Evolutionary conservation across 2,888 invertebrate genomes (phyloP), one percentile per base, ranked within the genome.

Genomic region (Agonum fuliginosum): DNA sequence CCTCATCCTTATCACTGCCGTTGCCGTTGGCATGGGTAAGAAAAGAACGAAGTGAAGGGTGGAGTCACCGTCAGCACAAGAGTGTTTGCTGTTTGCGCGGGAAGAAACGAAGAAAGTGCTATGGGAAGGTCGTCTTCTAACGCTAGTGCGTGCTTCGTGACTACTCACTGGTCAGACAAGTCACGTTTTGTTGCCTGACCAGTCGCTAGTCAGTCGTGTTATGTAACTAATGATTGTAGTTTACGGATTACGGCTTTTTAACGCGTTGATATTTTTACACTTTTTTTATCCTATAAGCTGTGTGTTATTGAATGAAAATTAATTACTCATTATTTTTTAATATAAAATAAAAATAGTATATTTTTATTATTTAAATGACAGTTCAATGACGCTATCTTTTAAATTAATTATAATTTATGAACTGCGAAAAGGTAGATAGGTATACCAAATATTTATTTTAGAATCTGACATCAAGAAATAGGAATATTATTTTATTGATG

Each of bases 41-140:
- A n/a, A n/a, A n/a, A n/a, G n/a, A n/a, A n/a, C n/a, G n/a, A 37
- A 37, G 37, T 37, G 37, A 37, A 37, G 37, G 2, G 37, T 22
- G 46, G 12, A 17, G 70, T 37, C 48, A 22, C 34, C 22, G 14
- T 37, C 8, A 24, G n/a, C 43, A 17, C 30, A 62, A n/a, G n/a
- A n/a, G n/a, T n/a, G n/a, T n/a, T n/a, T n/a, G n/a, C n/a, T n/a
- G n/a, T n/a, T n/a, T n/a, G 62, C 62, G 48, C 22, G 24, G 17
- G 24, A 54, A 54, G 24, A 54, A 54, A 54, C 27, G 41, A 37
- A 41, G 67, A 67, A 58, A 41, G 62, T 54, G 24, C 22, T 58
- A 24, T 74, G 74, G 43, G 74, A 74, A 74, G 74, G 62, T 74
- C 74, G 74, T 51, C 22, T 65, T 30, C 37, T 22, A 30, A 71